Base-by-base conservation (phyloP, 2,888 invertebrate species). In the Caenorhabditis virilis region DNA sequence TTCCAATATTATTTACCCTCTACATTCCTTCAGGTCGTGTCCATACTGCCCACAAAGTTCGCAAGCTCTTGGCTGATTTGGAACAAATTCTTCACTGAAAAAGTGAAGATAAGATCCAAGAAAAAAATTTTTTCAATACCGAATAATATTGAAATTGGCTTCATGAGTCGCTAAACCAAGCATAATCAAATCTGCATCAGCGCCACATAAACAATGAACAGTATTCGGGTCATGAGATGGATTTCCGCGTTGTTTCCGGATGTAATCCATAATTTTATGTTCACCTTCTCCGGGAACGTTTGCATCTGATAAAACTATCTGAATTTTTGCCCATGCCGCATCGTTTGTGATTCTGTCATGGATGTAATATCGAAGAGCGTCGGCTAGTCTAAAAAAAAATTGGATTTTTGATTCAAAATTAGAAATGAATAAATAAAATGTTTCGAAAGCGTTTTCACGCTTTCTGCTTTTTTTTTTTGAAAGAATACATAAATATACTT, bases 211-310 rank as follows among this genome's bases (percentile, higher is more conserved):
- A 76, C 94, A 94, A 85, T 98, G 98, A 74, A 80, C 91, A 0
- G 97, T 97, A 85, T 99, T 97, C 0, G 98, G 94, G 85, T 98
- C 93, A 85, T 97, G 95, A 84, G 92, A 91, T 0, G 73, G 68
- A 57, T 79, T 84, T 89, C 90, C 90, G 85, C 95, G 89, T 86
- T 95, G 97, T 36, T 65, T 67, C 15, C 98, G 88, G 76, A 98
- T 94, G 84, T 89, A 98, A 86, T 98, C 97, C 97, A 99, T 98
- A 77, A 98, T 97, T 87, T 97, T 97, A 84, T 95, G 95, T 84
- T 95, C 95, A 0, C 95, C 95, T 85, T 95, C 95, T 6, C 95
- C 95, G 0, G 95, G 95, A 5, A 93, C 95, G 85, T 95, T 98
- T 1, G 98, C 97, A 85, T 99, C 98, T 2, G 97, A 97, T n/a